phyloP scores from a whole-genome alignment of 2,888 invertebrate genomes.

The Hipparchia semele region DNA sequence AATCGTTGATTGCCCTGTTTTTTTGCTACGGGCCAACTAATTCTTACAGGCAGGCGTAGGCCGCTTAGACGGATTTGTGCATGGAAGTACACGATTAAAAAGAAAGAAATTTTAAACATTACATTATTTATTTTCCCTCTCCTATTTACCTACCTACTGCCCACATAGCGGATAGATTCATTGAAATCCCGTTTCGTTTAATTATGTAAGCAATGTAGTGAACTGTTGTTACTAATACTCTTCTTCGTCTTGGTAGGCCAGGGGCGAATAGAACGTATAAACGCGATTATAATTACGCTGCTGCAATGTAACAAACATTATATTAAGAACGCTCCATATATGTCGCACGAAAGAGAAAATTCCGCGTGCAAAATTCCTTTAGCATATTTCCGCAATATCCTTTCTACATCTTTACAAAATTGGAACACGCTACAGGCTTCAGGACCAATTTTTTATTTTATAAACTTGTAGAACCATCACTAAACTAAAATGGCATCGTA shows the following conservation, averaged over 20 bases:
- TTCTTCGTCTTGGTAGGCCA: too few relatives aligned
- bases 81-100: constrained; percentile 21
- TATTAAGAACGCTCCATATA: too few relatives aligned
- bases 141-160: constrained; percentile 13
- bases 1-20: constrained; percentile 19
- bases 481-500: not conserved
- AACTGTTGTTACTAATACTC: too few relatives aligned
- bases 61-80: constrained; percentile 21
- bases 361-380: too few relatives aligned
- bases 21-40: constrained; percentile 10
- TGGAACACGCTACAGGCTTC: too few relatives aligned
- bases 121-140: constrained; percentile 9
- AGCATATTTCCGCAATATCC: too few relatives aligned
- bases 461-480: not conserved
- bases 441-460: not conserved
- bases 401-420: too few relatives aligned
- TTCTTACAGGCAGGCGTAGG: constrained; percentile 20
- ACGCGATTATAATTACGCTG: too few relatives aligned
- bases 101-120: constrained; percentile 7
- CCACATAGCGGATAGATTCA: constrained; percentile 11
- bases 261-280: too few relatives aligned
- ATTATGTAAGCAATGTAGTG: too few relatives aligned
- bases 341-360: too few relatives aligned
- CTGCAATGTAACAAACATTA: too few relatives aligned
- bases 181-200: not conserved